Evolutionary conservation across 2,888 invertebrate species (phyloP), one percentile per base, ranked within the genome.

Genomic region (Callimorpha dominula): DNA sequence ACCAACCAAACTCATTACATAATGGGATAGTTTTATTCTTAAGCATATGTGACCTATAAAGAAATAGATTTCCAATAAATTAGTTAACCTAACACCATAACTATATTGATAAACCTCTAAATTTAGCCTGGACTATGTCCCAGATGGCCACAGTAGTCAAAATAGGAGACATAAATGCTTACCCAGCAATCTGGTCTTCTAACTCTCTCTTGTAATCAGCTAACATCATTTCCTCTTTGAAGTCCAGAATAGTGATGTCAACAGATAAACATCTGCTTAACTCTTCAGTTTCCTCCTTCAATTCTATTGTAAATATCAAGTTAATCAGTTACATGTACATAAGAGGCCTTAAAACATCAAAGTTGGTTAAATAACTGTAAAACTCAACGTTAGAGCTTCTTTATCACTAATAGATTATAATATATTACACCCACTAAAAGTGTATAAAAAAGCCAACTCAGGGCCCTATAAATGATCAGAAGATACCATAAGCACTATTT

Each of bases 171-270:
- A 9, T 42, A 54, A 31, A 70, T 14, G 20, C 86, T 87, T 88
- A 94, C 95, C 93, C 93, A 69, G 88, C 85, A 84, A 95, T 94
- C 81, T 96, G 96, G 54, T 93, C 93, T 79, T 94, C 92, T 66
- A 96, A 75, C 71, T 96, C 91, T 72, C 93, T 93, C 78, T 96
- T 94, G 43, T 96, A 93, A 5, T 93, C 93, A 4, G 89, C 87
- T 17, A 96, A 81, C 87, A 96, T 92, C 88, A 96, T 93, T 9
- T 96, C 94, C 52, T 96, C 96, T 40, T 92, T 91, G 40, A 90
- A 90, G 46, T 95, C 93, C 60, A 91, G 72, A 60, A 95, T 89
- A 60, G 92, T 89, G 70, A 95, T 95, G 71, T 95, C 91, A n/a
- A 95, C 91, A 50, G 94, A 93, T 6, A 96, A 85, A 73, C 90